Conservation (phyloP, 2,113 vertebrate genomes). For the Tachysurus fulvidraco region DNA sequence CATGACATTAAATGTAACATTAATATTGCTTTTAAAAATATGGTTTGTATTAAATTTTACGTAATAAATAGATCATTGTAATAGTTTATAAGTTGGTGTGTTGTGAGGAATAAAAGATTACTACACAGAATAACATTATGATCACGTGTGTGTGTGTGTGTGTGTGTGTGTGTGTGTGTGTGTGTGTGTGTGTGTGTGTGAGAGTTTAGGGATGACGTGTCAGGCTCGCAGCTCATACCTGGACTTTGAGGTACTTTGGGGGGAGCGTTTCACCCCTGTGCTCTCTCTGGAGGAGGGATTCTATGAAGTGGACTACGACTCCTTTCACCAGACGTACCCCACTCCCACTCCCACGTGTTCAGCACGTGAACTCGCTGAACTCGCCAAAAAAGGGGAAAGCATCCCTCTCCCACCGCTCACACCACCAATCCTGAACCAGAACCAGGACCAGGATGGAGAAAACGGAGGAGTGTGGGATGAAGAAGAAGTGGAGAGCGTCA, state of each 20-base stretch:
- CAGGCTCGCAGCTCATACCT: conserved; percentile 82
- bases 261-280: conserved; percentile 80
- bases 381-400: conserved; percentile 59
- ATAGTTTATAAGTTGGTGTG: background rate
- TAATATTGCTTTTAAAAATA: too few species aligned
- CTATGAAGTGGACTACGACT: conserved; percentile 83
- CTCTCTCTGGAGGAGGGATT: conserved; percentile 80
- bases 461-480: background rate
- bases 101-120: background rate
- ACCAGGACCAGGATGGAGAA: conserved; percentile 6
- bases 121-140: background rate
- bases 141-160: background rate
- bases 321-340: conserved; percentile 82
- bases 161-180: conserved; percentile 9
- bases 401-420: conserved; percentile 53
- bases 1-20: too few species aligned
- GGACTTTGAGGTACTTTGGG: conserved; percentile 82
- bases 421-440: conserved; percentile 8
- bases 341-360: conserved; percentile 81
- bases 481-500: conserved; percentile 51
- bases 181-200: background rate
- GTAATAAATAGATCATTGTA: background rate
- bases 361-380: conserved; percentile 72
- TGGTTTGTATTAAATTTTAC: background rate
- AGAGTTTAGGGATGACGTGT: conserved; percentile 79